phyloP scores from a whole-genome alignment of 2,113 vertebrate species.

The Larimichthys crocea region DNA sequence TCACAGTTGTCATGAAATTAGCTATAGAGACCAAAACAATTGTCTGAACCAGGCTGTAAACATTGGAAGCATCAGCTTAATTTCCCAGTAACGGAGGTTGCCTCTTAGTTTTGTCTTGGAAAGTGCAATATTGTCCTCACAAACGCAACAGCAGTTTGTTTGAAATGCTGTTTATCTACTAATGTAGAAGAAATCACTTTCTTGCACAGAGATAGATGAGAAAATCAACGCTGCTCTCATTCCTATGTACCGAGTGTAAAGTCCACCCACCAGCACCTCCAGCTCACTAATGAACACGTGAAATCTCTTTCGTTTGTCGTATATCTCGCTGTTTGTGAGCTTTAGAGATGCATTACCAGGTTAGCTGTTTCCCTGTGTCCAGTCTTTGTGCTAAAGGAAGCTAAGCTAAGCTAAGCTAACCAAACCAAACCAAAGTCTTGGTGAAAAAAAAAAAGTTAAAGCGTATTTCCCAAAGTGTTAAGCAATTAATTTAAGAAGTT shows the following conservation, averaged over 20 bases:
- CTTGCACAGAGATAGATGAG: not conserved
- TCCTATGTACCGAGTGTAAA: not conserved
- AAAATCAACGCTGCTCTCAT: not conserved
- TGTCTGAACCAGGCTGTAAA: too few relatives aligned
- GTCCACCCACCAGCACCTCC: not conserved
- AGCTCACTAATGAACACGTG: not conserved
- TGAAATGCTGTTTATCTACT: too few relatives aligned
- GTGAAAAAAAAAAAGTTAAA: not conserved
- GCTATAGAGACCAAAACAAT: too few relatives aligned
- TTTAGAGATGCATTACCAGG: not conserved
- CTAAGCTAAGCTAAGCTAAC: not conserved
- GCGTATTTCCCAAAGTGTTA: not conserved
- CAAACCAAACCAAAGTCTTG: not conserved
- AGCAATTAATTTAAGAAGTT: slow-evolving; percentile 7
- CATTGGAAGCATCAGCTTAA: too few relatives aligned
- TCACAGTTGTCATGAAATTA: too few relatives aligned
- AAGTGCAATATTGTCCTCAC: not conserved
- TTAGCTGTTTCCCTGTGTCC: too few relatives aligned
- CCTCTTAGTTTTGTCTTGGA: not conserved
- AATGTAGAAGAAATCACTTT: not conserved
- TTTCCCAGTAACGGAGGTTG: too few relatives aligned
- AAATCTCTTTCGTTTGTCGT: not conserved
- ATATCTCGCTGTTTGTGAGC: not conserved
- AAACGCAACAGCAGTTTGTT: not conserved
- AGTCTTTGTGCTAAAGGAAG: not conserved